phyloP scores from a whole-genome alignment of 2,888 invertebrate species.

The Colostygia pectinataria region DNA sequence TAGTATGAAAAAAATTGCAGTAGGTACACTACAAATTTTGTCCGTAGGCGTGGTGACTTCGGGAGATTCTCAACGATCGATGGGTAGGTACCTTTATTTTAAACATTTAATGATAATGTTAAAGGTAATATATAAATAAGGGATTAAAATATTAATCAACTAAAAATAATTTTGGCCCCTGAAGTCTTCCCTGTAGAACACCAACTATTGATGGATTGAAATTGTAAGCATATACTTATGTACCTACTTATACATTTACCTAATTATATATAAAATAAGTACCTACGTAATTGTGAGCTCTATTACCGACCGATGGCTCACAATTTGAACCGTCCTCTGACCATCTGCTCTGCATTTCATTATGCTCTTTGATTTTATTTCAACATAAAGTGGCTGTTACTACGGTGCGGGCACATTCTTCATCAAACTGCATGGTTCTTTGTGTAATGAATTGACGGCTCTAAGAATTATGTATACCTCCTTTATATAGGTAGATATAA shows the following conservation, averaged over 20 bases:
- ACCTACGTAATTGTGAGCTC: too few relatives aligned
- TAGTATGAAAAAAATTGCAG: too few relatives aligned
- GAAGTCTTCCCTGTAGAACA: not conserved
- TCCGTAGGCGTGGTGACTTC: too few relatives aligned
- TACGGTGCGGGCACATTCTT: slow-evolving; percentile 78
- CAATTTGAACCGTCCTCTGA: slow-evolving; percentile 10
- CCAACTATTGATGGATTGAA: not conserved
- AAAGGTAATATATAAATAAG: too few relatives aligned
- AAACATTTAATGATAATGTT: too few relatives aligned
- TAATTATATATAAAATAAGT: too few relatives aligned
- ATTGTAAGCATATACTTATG: too few relatives aligned
- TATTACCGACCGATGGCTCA: not conserved
- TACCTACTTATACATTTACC: too few relatives aligned
- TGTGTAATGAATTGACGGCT: slow-evolving; percentile 13
- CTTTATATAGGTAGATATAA: not conserved
- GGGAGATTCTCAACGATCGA: too few relatives aligned
- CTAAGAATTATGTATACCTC: not conserved
- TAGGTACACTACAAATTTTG: too few relatives aligned
- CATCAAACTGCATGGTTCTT: slow-evolving; percentile 41
- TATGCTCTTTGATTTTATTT: slow-evolving; percentile 25
- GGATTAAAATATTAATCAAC: too few relatives aligned
- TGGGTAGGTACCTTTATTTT: too few relatives aligned
- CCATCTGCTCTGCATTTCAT: slow-evolving; percentile 21
- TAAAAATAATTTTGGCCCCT: not conserved
- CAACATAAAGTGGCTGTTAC: slow-evolving; percentile 50